Evolutionary conservation across 2,797 vertebrate genomes (phyloP).

Genomic region (Siniperca scherzeri): DNA sequence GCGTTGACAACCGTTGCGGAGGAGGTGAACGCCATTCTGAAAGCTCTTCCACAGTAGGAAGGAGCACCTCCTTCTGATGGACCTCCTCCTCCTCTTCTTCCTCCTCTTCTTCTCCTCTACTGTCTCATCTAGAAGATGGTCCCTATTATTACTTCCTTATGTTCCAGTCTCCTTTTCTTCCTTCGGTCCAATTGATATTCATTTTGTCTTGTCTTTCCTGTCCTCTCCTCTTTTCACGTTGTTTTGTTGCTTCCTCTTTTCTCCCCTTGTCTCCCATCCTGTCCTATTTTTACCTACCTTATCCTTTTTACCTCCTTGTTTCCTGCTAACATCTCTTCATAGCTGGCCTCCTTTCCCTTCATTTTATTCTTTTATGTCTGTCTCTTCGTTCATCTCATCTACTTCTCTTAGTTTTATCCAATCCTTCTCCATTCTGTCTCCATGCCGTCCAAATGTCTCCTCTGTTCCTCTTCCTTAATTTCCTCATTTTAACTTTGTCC

Average conservation of each 20-base stretch:
- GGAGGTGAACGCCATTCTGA: conserved; percentile 97
- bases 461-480: background rate
- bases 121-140: background rate
- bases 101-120: background rate
- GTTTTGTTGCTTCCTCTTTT: background rate
- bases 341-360: background rate
- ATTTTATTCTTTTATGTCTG: background rate
- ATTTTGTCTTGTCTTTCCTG: background rate
- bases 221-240: background rate
- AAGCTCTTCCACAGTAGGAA: conserved; percentile 93
- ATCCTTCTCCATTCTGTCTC: background rate
- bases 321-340: background rate
- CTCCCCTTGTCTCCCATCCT: background rate
- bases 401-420: background rate
- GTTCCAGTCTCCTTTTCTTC: conserved; percentile 2
- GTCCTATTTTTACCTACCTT: background rate
- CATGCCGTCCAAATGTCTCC: background rate
- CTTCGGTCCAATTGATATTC: background rate
- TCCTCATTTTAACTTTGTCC: background rate
- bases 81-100: conserved; percentile 3
- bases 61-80: conserved; percentile 37
- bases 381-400: background rate
- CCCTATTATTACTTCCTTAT: background rate
- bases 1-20: conserved; percentile 96
- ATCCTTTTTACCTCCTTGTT: background rate